Evolutionary conservation across 2,113 vertebrate genomes (phyloP), one percentile per base, ranked within the genome.

Genomic region (Copsychus sechellarum): DNA sequence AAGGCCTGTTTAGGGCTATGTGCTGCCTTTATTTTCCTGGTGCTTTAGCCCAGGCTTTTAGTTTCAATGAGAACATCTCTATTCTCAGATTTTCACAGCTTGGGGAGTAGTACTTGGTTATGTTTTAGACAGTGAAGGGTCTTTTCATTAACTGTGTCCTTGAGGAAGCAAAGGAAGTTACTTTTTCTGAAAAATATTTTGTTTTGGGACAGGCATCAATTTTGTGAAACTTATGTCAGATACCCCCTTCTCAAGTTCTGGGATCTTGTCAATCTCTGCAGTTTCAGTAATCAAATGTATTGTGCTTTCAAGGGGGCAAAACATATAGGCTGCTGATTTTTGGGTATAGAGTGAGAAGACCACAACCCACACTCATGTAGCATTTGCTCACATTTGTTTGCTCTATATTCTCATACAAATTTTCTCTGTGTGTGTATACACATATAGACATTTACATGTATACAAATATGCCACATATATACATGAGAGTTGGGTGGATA

Each of bases 401-500:
- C 33, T 81, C 12, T 76, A 3, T 62, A 9, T 8, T 40, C 18
- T 89, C 36, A 71, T 2, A 11, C 4, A 26, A 6, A 14, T 43
- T 42, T 51, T 56, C 7, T 62, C 0, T 33, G 1, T 40, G 5
- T 48, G 18, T 58, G 15, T 56, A 2, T 54, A 4, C 5, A 33
- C 14, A 28, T 4, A 33, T 3, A 51, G 18, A 25, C 2, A 38
- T 31, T 22, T 19, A 45, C 5, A 28, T 3, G 6, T 4, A 23
- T 9, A 5, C 28, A 25, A 43, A 8, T 22, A 24, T 34, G 69
- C 3, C 31, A 19, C 2, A 36, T 10, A 25, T 17, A 22, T 29
- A 11, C 1, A 0, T 29, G 14, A 11, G 4, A 7, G 11, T 2
- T 6, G 11, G 24, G 6, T 54, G 18, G 29, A 11, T 7, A 20